phyloP scores from a whole-genome alignment of 2,888 invertebrate species.

The Heliconius erato region DNA sequence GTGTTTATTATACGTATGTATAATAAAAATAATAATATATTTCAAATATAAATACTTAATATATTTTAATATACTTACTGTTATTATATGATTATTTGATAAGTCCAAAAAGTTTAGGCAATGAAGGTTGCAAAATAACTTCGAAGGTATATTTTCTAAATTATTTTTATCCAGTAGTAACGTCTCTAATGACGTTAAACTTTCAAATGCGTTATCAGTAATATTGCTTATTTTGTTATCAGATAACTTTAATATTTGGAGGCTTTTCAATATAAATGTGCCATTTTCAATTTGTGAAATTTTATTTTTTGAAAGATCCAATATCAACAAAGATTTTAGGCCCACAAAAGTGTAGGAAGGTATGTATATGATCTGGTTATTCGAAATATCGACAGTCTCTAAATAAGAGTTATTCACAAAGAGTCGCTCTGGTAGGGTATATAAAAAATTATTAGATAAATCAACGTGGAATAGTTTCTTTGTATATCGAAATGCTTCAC shows the following conservation, averaged over 20 bases:
- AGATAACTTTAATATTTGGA: conserved; percentile 88
- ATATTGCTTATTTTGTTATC: conserved; percentile 88
- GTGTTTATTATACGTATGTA: too few species aligned
- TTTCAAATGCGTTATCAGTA: conserved; percentile 84
- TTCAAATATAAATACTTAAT: neutral
- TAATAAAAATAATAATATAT: neutral
- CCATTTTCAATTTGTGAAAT: conserved; percentile 86
- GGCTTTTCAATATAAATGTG: conserved; percentile 84
- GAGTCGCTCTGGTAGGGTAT: conserved; percentile 83
- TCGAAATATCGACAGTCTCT: conserved; percentile 88
- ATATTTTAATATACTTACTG: conserved; percentile 66
- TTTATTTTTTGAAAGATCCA: conserved; percentile 90
- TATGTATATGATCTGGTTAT: conserved; percentile 87
- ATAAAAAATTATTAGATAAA: conserved; percentile 88
- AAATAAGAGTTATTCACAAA: conserved; percentile 86
- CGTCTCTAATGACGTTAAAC: conserved; percentile 81
- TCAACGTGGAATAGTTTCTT: conserved; percentile 89
- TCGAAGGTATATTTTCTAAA: conserved; percentile 77
- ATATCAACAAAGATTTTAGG: conserved; percentile 86
- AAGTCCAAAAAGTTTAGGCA: conserved; percentile 84
- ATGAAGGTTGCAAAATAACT: conserved; percentile 79
- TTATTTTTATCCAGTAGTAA: conserved; percentile 85
- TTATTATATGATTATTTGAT: conserved; percentile 83
- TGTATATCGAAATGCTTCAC: conserved; percentile 85
- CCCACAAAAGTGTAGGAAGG: conserved; percentile 86